Percentiles rank a stretch among this genome's conserved stretches.
These are phyloP conservation scores for Noctua janthe DNA, from an alignment of 2,888 invertebrate species.

Conservation along the genomic window DNA sequence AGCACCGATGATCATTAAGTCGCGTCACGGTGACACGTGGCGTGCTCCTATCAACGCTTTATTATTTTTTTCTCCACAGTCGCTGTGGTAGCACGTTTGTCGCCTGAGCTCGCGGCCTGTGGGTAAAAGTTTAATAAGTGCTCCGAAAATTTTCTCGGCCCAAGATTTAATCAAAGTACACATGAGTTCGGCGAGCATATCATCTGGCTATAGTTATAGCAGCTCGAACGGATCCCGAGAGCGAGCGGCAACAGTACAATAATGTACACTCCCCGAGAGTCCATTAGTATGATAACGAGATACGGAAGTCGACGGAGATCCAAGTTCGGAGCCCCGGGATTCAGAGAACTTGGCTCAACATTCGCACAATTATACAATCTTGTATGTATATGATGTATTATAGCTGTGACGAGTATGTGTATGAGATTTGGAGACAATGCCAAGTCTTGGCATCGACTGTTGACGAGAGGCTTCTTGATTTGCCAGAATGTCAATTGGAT, in stretches of 20 bases:
- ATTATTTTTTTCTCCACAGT: background rate
- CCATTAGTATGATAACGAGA: slow-evolving; percentile 83
- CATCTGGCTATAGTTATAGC: slow-evolving; percentile 44
- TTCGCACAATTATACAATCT: slow-evolving; percentile 63
- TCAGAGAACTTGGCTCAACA: slow-evolving; percentile 60
- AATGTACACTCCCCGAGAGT: slow-evolving; percentile 75
- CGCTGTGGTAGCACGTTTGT: background rate
- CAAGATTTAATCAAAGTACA: slow-evolving; percentile 34
- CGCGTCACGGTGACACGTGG: background rate
- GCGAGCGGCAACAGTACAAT: slow-evolving; percentile 70
- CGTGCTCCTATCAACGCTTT: background rate
- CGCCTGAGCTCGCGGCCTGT: background rate
- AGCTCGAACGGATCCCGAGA: slow-evolving; percentile 60
- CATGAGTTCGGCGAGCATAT: slow-evolving; percentile 21
- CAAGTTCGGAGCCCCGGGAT: slow-evolving; percentile 67
- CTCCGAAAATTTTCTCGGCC: background rate
- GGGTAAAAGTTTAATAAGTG: background rate
- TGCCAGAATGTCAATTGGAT: background rate
- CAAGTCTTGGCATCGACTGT: slow-evolving; percentile 34
- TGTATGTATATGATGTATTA: slow-evolving; percentile 46
- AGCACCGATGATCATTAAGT: background rate
- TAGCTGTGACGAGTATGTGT: slow-evolving; percentile 37
- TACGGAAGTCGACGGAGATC: slow-evolving; percentile 68
- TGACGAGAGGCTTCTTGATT: background rate
- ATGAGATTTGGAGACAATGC: slow-evolving; percentile 41